Base-by-base conservation (phyloP, 2,797 vertebrate species). In the Syndactyla subalaris region DNA sequence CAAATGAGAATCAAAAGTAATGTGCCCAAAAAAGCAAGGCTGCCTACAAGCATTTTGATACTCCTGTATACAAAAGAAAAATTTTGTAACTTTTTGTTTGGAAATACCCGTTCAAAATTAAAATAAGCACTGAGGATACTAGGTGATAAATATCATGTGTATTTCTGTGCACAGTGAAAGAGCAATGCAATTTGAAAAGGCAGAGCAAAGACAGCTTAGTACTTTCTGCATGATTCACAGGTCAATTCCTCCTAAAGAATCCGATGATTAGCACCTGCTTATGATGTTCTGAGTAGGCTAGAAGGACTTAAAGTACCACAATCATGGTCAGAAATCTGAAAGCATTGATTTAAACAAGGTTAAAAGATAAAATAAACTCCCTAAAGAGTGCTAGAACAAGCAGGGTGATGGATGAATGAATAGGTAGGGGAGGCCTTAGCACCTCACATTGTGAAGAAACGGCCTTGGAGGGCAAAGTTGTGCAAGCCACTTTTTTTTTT, bases 291-390 rank as follows among this genome's bases (percentile, higher is more conserved):
- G 43, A 24, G 63, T 79, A 67, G 52, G 52, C 45, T 85, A 41
- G 21, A 85, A 36, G 23, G 68, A 74, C 63, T 78, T 87, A 36
- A 75, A 77, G 55, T 78, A 52, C 39, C 6, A 13, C 46, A 78
- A 2, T 79, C 21, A 26, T 43, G 22, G 29, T 54, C 21, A 83
- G 36, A 88, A 85, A 77, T 80, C 32, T 68, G 58, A 18, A 84
- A 85, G 29, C 89, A 80, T 76, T 81, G 11, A 63, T 89, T 71
- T 92, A 88, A 92, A 80, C 39, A 92, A 89, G 63, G 15, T 87
- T 46, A 73, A 81, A 92, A 82, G 19, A 45, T 66, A 72, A 86
- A 85, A 65, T 43, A 79, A 87, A 39, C 14, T 8, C 15, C 23
- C 41, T 54, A 43, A 85, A 55, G 45, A 77, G 27, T 9, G 32